A percentile compares a stretch with the other conserved stretches of the same genome.
Evolutionary conservation across 1,140 invertebrate genomes (phyloP).

Genomic region (Nixonia krombeini): DNA sequence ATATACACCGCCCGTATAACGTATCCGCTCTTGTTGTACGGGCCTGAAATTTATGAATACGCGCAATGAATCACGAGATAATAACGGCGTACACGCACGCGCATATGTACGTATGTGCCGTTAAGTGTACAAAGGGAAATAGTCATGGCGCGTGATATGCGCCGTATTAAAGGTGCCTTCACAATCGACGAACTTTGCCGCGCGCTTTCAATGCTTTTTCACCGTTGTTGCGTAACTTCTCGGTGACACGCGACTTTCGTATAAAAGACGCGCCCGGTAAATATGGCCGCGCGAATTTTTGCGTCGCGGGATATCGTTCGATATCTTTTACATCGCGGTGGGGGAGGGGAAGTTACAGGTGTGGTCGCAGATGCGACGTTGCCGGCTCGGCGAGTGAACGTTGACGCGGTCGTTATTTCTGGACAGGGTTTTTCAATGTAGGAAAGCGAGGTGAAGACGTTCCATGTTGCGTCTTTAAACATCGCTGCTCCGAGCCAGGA

Average conservation of each 20-base stretch:
- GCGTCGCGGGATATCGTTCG: no score
- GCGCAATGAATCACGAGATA: constrained; percentile 65
- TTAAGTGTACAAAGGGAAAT: constrained; percentile 1
- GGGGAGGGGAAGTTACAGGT: no score
- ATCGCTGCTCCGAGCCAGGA: no score
- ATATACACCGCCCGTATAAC: constrained; percentile 55
- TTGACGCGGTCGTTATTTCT: no score
- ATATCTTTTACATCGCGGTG: no score
- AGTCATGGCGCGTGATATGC: constrained; percentile 7
- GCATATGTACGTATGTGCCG: constrained; percentile 4
- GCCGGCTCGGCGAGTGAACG: no score
- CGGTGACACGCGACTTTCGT: not conserved
- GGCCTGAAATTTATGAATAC: constrained; percentile 61
- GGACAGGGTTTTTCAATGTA: no score
- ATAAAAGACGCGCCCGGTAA: not conserved
- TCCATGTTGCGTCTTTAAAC: no score
- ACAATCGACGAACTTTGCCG: constrained; percentile 4
- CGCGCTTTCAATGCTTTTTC: constrained; percentile 6
- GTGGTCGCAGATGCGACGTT: no score
- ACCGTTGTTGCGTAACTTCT: constrained; percentile 2
- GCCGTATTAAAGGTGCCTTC: constrained; percentile 6
- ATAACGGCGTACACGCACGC: constrained; percentile 48
- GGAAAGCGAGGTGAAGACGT: no score
- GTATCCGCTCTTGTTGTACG: constrained; percentile 19
- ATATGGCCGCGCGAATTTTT: no score